phyloP scores from a whole-genome alignment of 2,888 invertebrate species.

The Polylopha cassiicola region DNA sequence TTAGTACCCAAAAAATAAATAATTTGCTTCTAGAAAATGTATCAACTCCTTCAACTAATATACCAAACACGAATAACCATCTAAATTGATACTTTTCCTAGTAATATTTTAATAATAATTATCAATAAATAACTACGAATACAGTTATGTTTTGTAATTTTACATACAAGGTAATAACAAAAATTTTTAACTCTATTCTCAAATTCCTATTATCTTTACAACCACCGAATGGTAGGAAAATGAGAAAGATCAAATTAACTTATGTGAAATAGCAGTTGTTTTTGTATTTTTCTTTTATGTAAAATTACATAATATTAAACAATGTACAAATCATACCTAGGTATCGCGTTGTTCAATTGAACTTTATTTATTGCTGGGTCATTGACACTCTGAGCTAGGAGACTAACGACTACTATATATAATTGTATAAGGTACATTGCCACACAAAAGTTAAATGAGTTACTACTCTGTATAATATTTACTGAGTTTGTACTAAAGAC shows the following conservation, averaged over 20 bases:
- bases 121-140: constrained; percentile 12
- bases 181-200: constrained; percentile 12
- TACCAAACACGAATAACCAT: not conserved
- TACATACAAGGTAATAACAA: constrained; percentile 24
- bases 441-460: constrained; percentile 18
- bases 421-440: constrained; percentile 16
- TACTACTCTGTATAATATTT: constrained; percentile 19
- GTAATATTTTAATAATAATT: constrained; percentile 6
- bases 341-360: constrained; percentile 11
- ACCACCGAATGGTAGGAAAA: not conserved
- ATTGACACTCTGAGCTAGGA: too few species aligned
- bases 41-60: constrained; percentile 3
- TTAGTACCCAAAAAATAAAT: constrained; percentile 12
- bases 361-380: constrained; percentile 17
- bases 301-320: too few species aligned
- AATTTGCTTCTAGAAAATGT: constrained; percentile 3
- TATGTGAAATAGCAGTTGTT: too few species aligned
- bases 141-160: constrained; percentile 27
- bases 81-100: constrained; percentile 12
- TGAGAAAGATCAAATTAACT: too few species aligned
- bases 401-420: constrained; percentile 11
- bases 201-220: not conserved
- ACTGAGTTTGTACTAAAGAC: constrained; percentile 20
- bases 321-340: too few species aligned
- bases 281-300: too few species aligned